Base-by-base conservation (phyloP, 2,797 vertebrate species). In the Allobates femoralis region DNA sequence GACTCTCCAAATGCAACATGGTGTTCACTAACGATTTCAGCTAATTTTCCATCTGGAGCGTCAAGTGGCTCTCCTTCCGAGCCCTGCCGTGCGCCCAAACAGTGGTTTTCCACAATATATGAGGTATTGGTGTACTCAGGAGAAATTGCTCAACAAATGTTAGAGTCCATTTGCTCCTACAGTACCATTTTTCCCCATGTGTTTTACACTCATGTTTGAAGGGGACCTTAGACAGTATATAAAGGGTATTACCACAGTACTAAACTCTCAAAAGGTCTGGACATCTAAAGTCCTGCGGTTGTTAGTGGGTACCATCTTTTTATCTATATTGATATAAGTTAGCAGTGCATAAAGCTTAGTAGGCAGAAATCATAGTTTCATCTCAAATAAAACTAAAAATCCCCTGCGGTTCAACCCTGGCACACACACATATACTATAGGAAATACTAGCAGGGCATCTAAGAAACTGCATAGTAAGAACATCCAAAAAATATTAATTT, bases 401-500 rank as follows among this genome's bases (percentile, higher is more conserved):
- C 5, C 60, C 64, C 79, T 64, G 67, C 14, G 19, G 80, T 71
- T 86, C 26, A 79, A 83, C 69, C 55, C 84, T 74, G 77, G 78
- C 78, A 86, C 55, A 85, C 56, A 62, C 51, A 79, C 73, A 86
- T 51, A 81, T 58, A 67, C 85, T 81, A 86, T 71, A 37, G 66
- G 67, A 34, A 81, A 64, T 58, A 23, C 34, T 86, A 86, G 77
- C 67, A 73, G 78, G 60, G 51, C 58, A 66, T 62, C 32, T 58
- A 28, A 23, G 11, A 76, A 86, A 81, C 30, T 56, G 62, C 77
- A 86, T 74, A 81, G 69, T 64, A 66, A 75, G 71, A 81, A 75
- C 41, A 75, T 34, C 21, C 10, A 81, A 28, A 82, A 86, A 87
- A 83, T 87, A 74, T 79, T 67, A 21, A 83, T 86, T 86, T 77